Evolutionary conservation across 2,888 invertebrate genomes (phyloP).

Genomic region (Drosophila macrospina): DNA sequence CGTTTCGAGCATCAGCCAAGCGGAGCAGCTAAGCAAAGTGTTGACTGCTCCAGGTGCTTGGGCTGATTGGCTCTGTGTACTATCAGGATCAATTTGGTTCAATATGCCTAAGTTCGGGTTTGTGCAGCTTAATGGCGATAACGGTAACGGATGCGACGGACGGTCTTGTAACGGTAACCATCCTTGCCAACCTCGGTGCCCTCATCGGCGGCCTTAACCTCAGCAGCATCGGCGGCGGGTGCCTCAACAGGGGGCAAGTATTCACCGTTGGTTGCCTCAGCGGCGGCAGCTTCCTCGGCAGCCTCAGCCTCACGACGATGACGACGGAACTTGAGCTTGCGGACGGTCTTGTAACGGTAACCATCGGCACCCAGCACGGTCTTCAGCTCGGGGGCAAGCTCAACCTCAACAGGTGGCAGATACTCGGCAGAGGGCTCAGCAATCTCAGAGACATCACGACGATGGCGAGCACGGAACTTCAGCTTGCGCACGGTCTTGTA

Average conservation of each 20-base stretch:
- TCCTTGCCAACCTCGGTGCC: constrained; percentile 82
- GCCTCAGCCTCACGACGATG: constrained; percentile 79
- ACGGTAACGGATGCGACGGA: constrained; percentile 82
- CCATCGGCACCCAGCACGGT: constrained; percentile 78
- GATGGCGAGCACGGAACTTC: constrained; percentile 81
- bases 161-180: constrained; percentile 84
- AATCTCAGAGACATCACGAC: constrained; percentile 83
- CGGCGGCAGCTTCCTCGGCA: constrained; percentile 56
- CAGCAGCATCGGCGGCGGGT: constrained; percentile 45
- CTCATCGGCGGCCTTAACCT: constrained; percentile 59
- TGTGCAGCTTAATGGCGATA: constrained; percentile 73
- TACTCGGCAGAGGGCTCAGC: constrained; percentile 71
- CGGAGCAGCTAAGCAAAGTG: constrained; percentile 19
- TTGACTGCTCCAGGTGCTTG: constrained; percentile 18
- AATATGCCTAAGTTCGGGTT: constrained; percentile 61
- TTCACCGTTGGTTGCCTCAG: constrained; percentile 64
- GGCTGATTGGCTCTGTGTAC: constrained; percentile 54
- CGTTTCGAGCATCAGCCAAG: constrained; percentile 30
- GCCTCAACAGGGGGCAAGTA: constrained; percentile 79
- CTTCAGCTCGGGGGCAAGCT: constrained; percentile 79
- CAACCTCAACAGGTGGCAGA: constrained; percentile 76
- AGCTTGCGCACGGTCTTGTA: constrained; percentile 84
- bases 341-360: constrained; percentile 79
- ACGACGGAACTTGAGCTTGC: constrained; percentile 73
- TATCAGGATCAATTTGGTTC: constrained; percentile 80